Conservation (phyloP, 2,797 vertebrate genomes). For the Hydrocynus forskahlii region DNA sequence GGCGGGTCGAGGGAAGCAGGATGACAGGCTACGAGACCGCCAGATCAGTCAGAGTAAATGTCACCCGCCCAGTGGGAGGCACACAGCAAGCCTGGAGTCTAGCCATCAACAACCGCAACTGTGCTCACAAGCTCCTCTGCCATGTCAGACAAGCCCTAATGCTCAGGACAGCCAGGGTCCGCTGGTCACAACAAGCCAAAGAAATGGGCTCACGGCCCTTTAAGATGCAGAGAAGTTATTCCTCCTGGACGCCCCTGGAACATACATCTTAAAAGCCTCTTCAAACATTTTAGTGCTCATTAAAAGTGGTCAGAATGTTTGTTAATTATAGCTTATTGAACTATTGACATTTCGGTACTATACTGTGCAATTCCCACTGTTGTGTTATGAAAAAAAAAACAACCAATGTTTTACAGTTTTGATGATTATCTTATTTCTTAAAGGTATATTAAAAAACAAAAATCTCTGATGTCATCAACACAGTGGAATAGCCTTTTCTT, state of each 20-base stretch:
- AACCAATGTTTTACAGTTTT: too few relatives aligned
- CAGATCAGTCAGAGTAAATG: conserved; percentile 59
- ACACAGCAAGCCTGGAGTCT: conserved; percentile 18
- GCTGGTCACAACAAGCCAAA: conserved; percentile 1
- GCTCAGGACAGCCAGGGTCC: not conserved
- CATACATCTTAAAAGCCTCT: not conserved
- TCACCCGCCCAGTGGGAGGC: conserved; percentile 47
- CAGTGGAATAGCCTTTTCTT: too few relatives aligned
- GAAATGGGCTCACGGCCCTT: not conserved
- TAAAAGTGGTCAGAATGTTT: not conserved
- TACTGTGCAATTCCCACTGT: too few relatives aligned
- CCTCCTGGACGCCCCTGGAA: not conserved
- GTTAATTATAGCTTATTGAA: not conserved
- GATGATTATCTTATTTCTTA: too few relatives aligned
- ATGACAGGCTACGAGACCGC: conserved; percentile 17
- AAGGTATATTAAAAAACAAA: too few relatives aligned
- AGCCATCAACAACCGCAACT: conserved; percentile 30
- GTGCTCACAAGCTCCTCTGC: conserved; percentile 30
- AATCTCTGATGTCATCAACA: too few relatives aligned
- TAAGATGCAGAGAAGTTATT: not conserved
- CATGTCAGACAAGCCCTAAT: conserved; percentile 32
- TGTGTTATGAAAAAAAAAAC: too few relatives aligned
- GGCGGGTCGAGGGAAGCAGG: conserved; percentile 21
- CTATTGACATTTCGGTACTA: too few relatives aligned
- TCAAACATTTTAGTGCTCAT: not conserved